These are phyloP conservation scores for Pogonognathellus flavescens DNA, from an alignment of 1,140 invertebrate genomes.

Conservation along the genomic window DNA sequence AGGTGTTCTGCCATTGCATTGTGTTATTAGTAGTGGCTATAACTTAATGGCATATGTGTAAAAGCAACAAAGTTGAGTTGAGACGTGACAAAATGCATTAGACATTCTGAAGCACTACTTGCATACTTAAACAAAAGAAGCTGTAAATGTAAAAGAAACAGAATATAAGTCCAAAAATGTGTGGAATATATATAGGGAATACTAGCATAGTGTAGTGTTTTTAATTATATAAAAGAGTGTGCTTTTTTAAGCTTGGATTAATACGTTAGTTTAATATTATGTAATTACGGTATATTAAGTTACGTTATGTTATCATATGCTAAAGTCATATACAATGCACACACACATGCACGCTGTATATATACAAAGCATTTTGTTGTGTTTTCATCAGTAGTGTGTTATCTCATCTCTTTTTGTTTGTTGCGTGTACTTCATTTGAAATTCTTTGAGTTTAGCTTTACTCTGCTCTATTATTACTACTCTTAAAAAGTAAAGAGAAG, in stretches of 20 bases:
- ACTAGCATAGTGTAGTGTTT: not conserved
- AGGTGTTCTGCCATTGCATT: not conserved
- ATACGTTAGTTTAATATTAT: constrained; percentile 46
- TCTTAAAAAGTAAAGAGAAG: not conserved
- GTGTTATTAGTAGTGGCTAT: not conserved
- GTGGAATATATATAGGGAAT: no score
- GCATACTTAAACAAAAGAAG: constrained; percentile 5
- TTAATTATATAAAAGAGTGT: constrained; percentile 14
- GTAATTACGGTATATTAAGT: constrained; percentile 50
- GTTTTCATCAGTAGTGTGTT: not conserved
- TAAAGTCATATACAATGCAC: not conserved
- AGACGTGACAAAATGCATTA: constrained; percentile 1
- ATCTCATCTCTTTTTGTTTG: constrained; percentile 9
- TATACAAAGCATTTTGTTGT: not conserved
- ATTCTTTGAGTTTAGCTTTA: constrained; percentile 1
- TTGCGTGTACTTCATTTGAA: constrained; percentile 31
- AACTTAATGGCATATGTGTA: not conserved
- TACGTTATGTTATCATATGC: constrained; percentile 29
- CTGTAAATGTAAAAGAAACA: not conserved
- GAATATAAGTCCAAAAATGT: no score
- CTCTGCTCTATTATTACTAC: constrained; percentile 12
- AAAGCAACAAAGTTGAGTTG: not conserved
- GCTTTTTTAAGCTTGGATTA: constrained; percentile 36
- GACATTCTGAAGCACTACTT: constrained; percentile 5
- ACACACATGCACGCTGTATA: no score